Percentiles rank a stretch among this genome's conserved stretches.
Conservation (phyloP, 2,797 vertebrate species). For the Lepilemur ruficaudatus region DNA sequence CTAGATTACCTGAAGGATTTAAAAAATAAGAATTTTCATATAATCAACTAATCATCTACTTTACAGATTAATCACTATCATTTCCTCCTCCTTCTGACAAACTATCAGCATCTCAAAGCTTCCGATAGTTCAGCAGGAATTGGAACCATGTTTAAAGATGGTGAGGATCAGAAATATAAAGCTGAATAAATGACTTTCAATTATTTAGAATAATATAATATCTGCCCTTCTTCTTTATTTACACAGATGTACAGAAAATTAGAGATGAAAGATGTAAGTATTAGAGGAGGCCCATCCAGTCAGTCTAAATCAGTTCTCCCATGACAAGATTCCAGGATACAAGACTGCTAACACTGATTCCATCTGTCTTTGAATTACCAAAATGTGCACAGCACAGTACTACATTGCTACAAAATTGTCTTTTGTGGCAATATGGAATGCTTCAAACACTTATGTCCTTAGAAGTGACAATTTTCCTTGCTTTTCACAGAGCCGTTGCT, state of each 20-base stretch:
- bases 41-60: constrained; percentile 32
- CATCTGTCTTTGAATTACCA: background rate
- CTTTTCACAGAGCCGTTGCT: background rate
- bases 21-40: constrained; percentile 57
- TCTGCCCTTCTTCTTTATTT: constrained; percentile 9
- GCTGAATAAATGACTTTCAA: background rate
- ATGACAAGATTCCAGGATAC: background rate
- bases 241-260: constrained; percentile 21
- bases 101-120: constrained; percentile 30
- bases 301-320: constrained; percentile 21
- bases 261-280: constrained; percentile 26
- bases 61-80: constrained; percentile 17
- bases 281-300: background rate
- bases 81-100: constrained; percentile 25
- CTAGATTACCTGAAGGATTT: constrained; percentile 92
- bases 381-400: background rate
- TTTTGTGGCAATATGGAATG: background rate
- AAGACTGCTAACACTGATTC: background rate
- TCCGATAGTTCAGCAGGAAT: background rate
- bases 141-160: background rate
- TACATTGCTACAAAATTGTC: background rate
- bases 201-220: constrained; percentile 8
- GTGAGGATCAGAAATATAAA: constrained; percentile 28
- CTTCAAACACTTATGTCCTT: background rate
- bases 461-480: background rate